These are phyloP conservation scores for Bufo gargarizans DNA, from an alignment of 2,113 vertebrate species.

Conservation along the genomic window DNA sequence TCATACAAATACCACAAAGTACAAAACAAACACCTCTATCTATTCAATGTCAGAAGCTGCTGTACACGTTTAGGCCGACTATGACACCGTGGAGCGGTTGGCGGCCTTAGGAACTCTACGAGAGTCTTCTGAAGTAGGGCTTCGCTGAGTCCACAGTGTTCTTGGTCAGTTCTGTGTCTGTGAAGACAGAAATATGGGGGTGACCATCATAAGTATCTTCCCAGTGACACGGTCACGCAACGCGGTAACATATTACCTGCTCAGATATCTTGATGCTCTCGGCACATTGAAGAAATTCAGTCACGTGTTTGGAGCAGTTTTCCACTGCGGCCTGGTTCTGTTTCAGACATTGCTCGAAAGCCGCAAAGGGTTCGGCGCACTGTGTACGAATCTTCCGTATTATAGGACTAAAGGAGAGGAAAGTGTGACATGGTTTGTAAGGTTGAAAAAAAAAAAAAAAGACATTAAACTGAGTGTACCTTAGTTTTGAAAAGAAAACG, in stretches of 20 bases:
- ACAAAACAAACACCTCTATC: neutral
- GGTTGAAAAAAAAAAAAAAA: neutral
- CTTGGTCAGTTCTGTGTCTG: neutral
- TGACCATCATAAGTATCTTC: neutral
- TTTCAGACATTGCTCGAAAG: constrained; percentile 86
- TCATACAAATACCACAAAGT: neutral
- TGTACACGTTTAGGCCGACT: neutral
- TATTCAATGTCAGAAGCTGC: neutral
- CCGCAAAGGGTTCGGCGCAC: constrained; percentile 79
- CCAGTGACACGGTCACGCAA: too few species aligned
- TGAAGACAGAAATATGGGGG: neutral
- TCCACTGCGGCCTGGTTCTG: constrained; percentile 74
- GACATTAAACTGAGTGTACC: too few species aligned
- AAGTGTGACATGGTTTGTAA: neutral
- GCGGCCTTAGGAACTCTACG: neutral
- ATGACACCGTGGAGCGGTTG: neutral
- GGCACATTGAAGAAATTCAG: constrained; percentile 83
- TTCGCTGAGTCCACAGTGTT: neutral
- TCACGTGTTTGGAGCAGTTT: constrained; percentile 78
- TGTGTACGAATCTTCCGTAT: constrained; percentile 85
- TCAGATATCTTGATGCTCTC: constrained; percentile 78
- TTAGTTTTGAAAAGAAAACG: too few species aligned
- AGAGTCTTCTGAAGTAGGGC: neutral
- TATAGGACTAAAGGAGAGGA: constrained; percentile 75
- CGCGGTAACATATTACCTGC: constrained; percentile 43